A percentile compares a stretch with the other conserved stretches of the same genome.
Evolutionary conservation across 1,140 invertebrate genomes (phyloP).

Genomic region (Leucophenga varia): DNA sequence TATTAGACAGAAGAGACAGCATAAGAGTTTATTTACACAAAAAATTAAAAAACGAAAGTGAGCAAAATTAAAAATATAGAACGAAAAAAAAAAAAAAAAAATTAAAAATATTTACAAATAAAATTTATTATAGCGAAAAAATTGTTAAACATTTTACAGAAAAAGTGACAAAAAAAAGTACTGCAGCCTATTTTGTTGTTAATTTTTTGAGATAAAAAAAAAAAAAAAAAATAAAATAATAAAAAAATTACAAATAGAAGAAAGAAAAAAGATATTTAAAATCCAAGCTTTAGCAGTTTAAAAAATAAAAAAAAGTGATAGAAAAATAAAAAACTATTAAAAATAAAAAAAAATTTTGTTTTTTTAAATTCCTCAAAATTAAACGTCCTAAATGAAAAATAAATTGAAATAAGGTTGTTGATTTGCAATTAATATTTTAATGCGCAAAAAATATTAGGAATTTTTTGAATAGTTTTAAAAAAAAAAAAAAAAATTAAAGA

Average conservation of each 20-base stretch:
- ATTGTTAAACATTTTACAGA: constrained; percentile 12
- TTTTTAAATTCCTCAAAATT: too few species aligned
- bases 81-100: constrained; percentile 14
- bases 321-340: constrained; percentile 2
- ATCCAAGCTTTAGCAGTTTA: too few species aligned
- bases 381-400: too few species aligned
- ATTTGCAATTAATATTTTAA: background rate
- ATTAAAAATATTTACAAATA: constrained; percentile 24
- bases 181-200: constrained; percentile 29
- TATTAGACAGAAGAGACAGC: constrained; percentile 1
- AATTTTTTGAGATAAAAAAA: constrained; percentile 34
- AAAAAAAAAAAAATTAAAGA: constrained; percentile 7
- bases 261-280: constrained; percentile 3
- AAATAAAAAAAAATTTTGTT: background rate
- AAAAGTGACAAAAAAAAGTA: constrained; percentile 1
- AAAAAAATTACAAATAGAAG: constrained; percentile 15
- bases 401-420: background rate
- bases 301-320: constrained; percentile 6
- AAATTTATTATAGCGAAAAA: constrained; percentile 17
- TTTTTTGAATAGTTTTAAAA: background rate
- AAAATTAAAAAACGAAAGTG: constrained; percentile 14
- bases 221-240: constrained; percentile 23
- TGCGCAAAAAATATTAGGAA: background rate
- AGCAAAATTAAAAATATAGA: constrained; percentile 12
- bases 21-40: background rate